phyloP scores from a whole-genome alignment of 2,888 invertebrate genomes.

The Cecidostiba fungosa region DNA sequence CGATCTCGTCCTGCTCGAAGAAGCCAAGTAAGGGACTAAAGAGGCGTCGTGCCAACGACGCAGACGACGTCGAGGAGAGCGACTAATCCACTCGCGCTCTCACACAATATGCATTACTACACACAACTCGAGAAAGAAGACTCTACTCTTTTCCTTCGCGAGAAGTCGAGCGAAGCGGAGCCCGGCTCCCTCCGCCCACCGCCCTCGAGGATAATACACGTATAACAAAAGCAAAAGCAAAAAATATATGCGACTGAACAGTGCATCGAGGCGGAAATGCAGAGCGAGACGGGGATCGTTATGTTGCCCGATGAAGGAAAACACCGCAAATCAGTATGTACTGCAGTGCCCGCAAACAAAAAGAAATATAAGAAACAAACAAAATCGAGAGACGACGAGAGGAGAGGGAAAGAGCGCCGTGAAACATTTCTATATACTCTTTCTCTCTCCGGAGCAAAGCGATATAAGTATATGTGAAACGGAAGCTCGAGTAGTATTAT shows the following conservation, averaged over 20 bases:
- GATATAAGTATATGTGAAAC: background rate
- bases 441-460: background rate
- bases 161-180: conserved; percentile 26
- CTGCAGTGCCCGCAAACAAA: conserved; percentile 25
- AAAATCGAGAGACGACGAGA: background rate
- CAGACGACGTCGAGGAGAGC: conserved; percentile 16
- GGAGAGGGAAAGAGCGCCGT: conserved; percentile 2
- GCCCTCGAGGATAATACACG: background rate
- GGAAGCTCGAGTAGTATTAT: conserved; percentile 48
- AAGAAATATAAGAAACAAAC: conserved; percentile 29
- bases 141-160: conserved; percentile 50
- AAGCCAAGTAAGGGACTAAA: conserved; percentile 74
- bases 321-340: conserved; percentile 35
- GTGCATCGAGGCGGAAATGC: conserved; percentile 58
- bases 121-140: conserved; percentile 60
- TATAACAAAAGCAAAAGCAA: background rate
- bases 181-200: conserved; percentile 28
- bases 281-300: conserved; percentile 45
- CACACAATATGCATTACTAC: conserved; percentile 3
- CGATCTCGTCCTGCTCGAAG: conserved; percentile 87
- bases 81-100: background rate
- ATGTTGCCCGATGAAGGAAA: conserved; percentile 31
- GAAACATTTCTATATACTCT: background rate
- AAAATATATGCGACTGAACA: conserved; percentile 51
- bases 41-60: conserved; percentile 35